A percentile compares a stretch with the other conserved stretches of the same genome.
Conservation (phyloP, 1,140 invertebrate genomes). For the Bemisia tabaci region DNA sequence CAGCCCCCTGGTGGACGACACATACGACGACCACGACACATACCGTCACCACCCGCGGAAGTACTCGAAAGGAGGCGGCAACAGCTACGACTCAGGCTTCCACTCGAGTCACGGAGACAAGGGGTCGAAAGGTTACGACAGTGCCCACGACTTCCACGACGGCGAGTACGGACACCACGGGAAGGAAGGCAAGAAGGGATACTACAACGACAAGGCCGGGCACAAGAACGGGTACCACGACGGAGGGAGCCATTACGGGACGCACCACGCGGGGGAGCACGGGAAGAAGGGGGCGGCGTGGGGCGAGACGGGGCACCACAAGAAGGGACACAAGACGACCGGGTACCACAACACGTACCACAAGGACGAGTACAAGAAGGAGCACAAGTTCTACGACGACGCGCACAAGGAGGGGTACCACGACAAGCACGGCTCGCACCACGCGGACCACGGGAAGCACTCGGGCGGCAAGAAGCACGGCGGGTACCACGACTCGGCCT, state of each 20-base stretch:
- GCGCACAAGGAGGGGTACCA: conserved; percentile 46
- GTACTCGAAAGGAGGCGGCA: conserved; percentile 28
- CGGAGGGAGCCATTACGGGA: conserved; percentile 27
- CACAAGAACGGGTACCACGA: conserved; percentile 19
- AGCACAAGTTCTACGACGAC: conserved; percentile 56
- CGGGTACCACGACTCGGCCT: conserved; percentile 33
- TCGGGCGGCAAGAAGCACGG: conserved; percentile 36
- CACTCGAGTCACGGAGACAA: conserved; percentile 36
- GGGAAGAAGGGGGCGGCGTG: conserved; percentile 21
- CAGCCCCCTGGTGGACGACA: conserved; percentile 10
- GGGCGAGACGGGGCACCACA: conserved; percentile 29
- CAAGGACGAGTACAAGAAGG: conserved; percentile 61
- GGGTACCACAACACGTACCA: conserved; percentile 55
- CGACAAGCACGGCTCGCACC: conserved; percentile 36
- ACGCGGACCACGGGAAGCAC: conserved; percentile 33
- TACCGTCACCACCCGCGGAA: conserved; percentile 10
- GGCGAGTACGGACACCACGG: conserved; percentile 20
- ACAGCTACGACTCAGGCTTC: conserved; percentile 34
- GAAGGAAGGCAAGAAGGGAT: conserved; percentile 20
- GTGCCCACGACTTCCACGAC: conserved; percentile 29
- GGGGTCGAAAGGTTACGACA: conserved; percentile 41
- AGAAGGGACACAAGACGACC: conserved; percentile 50
- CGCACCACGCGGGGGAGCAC: conserved; percentile 31
- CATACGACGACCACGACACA: neutral
- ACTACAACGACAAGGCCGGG: conserved; percentile 19